Evolutionary conservation across 2,888 invertebrate species (phyloP).

Genomic region (Calameuta idolon): DNA sequence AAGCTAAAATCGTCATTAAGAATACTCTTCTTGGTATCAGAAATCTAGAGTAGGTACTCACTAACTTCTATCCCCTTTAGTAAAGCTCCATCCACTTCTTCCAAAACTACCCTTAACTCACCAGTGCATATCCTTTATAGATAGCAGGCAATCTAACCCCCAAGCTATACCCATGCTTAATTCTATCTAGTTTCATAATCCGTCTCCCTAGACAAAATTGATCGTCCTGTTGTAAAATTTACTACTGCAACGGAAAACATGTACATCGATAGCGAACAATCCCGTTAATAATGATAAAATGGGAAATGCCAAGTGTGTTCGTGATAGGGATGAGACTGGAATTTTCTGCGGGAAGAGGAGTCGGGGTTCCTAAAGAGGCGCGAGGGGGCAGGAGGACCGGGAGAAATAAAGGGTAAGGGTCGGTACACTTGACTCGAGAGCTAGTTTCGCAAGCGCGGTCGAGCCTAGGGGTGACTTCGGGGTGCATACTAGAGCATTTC

Average conservation of each 20-base stretch:
- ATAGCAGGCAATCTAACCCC: neutral
- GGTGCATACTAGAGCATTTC: conserved; percentile 16
- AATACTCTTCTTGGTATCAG: neutral
- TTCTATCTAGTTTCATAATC: neutral
- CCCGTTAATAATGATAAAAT: neutral
- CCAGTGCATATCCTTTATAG: neutral
- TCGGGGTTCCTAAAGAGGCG: neutral
- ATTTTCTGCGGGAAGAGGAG: neutral
- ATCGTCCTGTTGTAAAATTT: neutral
- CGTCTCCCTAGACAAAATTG: neutral
- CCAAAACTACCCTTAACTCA: neutral
- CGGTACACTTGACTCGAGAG: neutral
- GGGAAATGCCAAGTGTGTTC: neutral
- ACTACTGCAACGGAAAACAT: neutral
- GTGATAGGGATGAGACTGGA: neutral
- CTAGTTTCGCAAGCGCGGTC: neutral
- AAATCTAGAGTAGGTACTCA: neutral
- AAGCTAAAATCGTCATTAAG: neutral
- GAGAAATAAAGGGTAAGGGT: neutral
- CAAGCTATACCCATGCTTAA: neutral
- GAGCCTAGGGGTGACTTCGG: conserved; percentile 11
- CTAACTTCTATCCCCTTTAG: neutral
- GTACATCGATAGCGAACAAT: neutral
- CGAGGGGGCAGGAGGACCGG: neutral
- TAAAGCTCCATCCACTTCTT: neutral